Conservation (phyloP, 2,797 vertebrate species). For the Hippocampus kuda region DNA sequence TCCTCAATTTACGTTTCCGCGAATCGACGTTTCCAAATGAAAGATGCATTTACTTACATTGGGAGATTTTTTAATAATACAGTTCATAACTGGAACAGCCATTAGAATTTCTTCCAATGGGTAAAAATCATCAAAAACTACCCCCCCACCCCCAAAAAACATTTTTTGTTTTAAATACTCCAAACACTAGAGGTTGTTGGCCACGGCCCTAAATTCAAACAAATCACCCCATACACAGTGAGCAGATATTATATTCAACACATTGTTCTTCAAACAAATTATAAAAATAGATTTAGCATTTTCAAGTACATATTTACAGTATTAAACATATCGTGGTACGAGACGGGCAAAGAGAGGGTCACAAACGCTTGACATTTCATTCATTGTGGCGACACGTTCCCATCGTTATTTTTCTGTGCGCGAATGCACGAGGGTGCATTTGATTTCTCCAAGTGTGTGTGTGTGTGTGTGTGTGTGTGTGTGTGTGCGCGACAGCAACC, state of each 20-base stretch:
- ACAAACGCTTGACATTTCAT: constrained; percentile 17
- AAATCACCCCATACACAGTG: constrained; percentile 67
- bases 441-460: constrained; percentile 3
- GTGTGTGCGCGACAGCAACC: constrained; percentile 7
- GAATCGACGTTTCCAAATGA: neutral
- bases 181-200: constrained; percentile 54
- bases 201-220: constrained; percentile 63
- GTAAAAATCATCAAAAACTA: constrained; percentile 71
- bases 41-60: constrained; percentile 29
- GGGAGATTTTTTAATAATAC: constrained; percentile 72
- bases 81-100: constrained; percentile 70
- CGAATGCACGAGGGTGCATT: constrained; percentile 13
- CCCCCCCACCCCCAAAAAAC: constrained; percentile 6
- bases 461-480: constrained; percentile 18
- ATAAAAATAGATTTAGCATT: constrained; percentile 88
- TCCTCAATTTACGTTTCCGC: too few relatives aligned
- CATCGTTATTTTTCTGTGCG: constrained; percentile 17
- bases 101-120: constrained; percentile 63
- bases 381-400: constrained; percentile 33
- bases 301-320: constrained; percentile 84
- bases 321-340: constrained; percentile 72
- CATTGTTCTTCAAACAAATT: constrained; percentile 72
- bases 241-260: constrained; percentile 72
- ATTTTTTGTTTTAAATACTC: constrained; percentile 46
- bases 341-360: constrained; percentile 30